Evolutionary conservation across 2,113 vertebrate species (phyloP), one percentile per base, ranked within the genome.

Genomic region (Lontra canadensis): DNA sequence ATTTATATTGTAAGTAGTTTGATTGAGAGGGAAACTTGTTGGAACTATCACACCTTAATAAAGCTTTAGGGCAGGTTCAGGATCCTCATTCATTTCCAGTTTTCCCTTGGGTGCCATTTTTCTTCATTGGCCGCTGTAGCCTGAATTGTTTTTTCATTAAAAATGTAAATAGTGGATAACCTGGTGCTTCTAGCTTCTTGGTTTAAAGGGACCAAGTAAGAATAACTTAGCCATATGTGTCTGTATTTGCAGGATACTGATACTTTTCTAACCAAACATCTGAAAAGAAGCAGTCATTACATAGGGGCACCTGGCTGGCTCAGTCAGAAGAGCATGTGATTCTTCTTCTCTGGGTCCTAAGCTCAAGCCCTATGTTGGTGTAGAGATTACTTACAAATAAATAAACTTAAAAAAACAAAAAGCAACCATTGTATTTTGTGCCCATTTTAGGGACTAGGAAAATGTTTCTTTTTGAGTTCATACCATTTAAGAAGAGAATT

Each of bases 131-230:
- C 6, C 85, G 31, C n/a, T 81, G 61, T 90, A 42, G 12, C 23
- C 63, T 84, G 76, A 95, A 87, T 90, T 87, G 63, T 55, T 90
- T 94, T 94, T 89, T 93, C 26, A 73, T 67, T 80, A 61, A 93
- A 95, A 83, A 79, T 82, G 57, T 87, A 92, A 73, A 49, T 44
- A 76, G 31, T 76, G 6, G 69, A 34, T 67, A 85, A 26, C 29
- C 57, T 87, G n/a, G 47, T 92, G n/a, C 21, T 44, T 57, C 15
- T 73, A 80, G 34, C 8, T 92, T 94, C 47, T 81, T 92, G 49
- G 61, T 63, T 89, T 87, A 94, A 83, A 61, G 57, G 92, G 52
- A 65, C 31, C n/a, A 18, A 55, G 69, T 69, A 78, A 88, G 61
- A 42, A 44, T 63, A 88, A 42, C 23, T 26, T 88, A 55, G 47